These are phyloP conservation scores for Thripadectes ignobilis DNA, from an alignment of 2,797 vertebrate species.

Conservation along the genomic window DNA sequence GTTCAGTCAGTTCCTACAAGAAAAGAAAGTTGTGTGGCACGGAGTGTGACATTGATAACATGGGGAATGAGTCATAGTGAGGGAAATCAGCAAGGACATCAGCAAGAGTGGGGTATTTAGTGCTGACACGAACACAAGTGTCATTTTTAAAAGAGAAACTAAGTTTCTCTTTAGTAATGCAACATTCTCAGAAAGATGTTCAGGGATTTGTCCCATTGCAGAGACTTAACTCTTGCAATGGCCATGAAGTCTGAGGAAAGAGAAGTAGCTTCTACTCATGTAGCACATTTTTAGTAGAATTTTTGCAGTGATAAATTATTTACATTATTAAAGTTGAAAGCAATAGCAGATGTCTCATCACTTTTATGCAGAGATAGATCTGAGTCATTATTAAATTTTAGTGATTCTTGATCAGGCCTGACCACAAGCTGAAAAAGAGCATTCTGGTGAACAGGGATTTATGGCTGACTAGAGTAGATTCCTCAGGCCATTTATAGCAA, in stretches of 20 bases:
- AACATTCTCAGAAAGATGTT: neutral
- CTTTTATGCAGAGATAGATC: neutral
- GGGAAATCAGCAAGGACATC: neutral
- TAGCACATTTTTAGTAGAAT: neutral
- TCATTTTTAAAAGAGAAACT: neutral
- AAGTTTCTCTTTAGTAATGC: neutral
- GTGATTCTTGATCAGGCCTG: neutral
- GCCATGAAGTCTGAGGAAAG: neutral
- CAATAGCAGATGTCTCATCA: neutral
- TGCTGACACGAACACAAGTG: neutral
- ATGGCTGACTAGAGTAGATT: neutral
- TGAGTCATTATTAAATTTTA: neutral
- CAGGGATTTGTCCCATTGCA: neutral
- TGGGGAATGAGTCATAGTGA: accelerated
- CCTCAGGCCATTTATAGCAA: neutral
- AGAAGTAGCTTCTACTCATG: neutral
- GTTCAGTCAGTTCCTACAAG: neutral
- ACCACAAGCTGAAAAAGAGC: neutral
- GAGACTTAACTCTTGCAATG: neutral
- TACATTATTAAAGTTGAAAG: neutral
- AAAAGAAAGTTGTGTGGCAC: neutral
- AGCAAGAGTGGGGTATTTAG: neutral
- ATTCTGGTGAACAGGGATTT: neutral
- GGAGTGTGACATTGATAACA: neutral
- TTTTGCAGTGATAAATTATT: neutral